Evolutionary conservation across 2,113 vertebrate genomes (phyloP), one percentile per base, ranked within the genome.

Genomic region (Eurypyga helias): DNA sequence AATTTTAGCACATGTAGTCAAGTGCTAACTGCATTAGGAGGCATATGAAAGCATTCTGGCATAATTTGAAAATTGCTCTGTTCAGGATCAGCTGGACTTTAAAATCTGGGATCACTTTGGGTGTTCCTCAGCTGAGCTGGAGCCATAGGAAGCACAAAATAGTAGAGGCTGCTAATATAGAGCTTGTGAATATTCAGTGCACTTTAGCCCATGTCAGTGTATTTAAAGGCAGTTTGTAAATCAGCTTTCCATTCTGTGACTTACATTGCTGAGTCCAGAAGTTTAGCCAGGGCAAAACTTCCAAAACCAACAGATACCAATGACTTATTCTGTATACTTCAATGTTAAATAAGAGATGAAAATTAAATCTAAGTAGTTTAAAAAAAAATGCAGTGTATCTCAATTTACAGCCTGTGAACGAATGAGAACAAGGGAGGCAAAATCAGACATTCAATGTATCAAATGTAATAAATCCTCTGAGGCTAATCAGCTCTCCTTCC

Each of bases 391-490:
- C 46, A 16, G 8, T 33, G 3, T 54, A 57, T 93, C 83, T 95
- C 89, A 18, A 88, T 62, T 78, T 83, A 91, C 69, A 71, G 82
- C 60, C 85, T 96, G 93, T 81, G 90, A 95, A 92, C 0, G 4
- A 95, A 79, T 64, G 64, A 95, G 86, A 96, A 93, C 79, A 94
- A 85, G 96, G 77, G 75, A 97, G 86, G 91, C 48, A 78, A 96
- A 96, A 95, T 96, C 97, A 97, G 96, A 97, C 97, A 82, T 96
- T 55, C 97, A 97, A 91, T 97, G 97, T 95, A 98, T 98, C 97
- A 98, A 98, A 97, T 93, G 94, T 93, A 98, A 97, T 98, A 98
- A 98, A 98, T 98, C 97, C 98, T 96, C 48, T 31, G 97, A 98
- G 98, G 80, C 83, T 96, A 98, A 97, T 98, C 97, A 96, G 93